phyloP scores from a whole-genome alignment of 2,113 vertebrate genomes.

The Xenotilapia flavipinnis region DNA sequence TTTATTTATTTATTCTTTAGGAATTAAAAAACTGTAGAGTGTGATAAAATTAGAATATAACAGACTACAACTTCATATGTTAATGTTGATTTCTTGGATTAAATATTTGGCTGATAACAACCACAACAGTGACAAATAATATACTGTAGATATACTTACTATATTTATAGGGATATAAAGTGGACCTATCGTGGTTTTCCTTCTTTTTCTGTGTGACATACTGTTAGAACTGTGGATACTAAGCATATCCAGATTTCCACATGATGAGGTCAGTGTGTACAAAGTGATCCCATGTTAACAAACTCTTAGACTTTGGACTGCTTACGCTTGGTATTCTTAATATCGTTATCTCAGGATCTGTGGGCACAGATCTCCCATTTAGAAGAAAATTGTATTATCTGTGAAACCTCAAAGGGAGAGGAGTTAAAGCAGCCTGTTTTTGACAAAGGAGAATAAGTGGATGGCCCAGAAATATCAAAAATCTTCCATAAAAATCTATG shows the following conservation, averaged over 20 bases:
- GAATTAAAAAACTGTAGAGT: neutral
- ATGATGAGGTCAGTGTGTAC: neutral
- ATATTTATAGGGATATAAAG: neutral
- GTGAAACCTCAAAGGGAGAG: neutral
- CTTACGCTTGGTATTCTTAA: neutral
- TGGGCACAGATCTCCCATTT: neutral
- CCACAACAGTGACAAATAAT: neutral
- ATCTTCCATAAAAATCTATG: neutral
- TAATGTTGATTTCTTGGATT: neutral
- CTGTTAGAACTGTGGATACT: neutral
- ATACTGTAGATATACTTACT: neutral
- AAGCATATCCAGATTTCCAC: neutral
- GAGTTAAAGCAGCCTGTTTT: neutral
- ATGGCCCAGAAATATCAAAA: neutral
- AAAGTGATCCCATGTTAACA: neutral
- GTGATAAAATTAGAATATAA: neutral
- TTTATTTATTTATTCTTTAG: neutral
- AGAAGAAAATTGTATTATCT: neutral
- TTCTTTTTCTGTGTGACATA: neutral
- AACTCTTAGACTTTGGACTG: neutral
- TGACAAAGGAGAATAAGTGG: neutral
- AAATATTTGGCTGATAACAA: neutral
- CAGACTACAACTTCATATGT: neutral
- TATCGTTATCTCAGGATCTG: neutral
- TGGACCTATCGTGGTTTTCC: neutral